A percentile compares a stretch with the other conserved stretches of the same genome.
phyloP scores from a whole-genome alignment of 2,113 vertebrate species.

The Calonectris borealis region DNA sequence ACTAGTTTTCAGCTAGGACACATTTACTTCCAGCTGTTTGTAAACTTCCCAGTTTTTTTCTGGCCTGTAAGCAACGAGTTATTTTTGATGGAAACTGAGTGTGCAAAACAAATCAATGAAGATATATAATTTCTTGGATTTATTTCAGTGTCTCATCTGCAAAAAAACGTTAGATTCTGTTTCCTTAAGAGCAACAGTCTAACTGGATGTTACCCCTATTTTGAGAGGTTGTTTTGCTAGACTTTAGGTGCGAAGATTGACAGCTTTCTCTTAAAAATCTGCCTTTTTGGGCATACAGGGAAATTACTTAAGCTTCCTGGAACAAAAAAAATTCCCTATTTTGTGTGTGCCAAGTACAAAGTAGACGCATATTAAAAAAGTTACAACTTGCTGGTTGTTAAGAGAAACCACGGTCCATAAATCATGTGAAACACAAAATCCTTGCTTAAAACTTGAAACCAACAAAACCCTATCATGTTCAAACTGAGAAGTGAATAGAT shows the following conservation, averaged over 20 bases:
- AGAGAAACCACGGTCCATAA: background rate
- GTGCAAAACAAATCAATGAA: background rate
- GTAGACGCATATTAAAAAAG: background rate
- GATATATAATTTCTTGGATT: background rate
- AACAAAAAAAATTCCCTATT: background rate
- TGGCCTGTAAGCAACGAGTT: background rate
- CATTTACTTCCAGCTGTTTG: background rate
- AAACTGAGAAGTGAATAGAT: background rate
- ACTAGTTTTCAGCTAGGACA: background rate
- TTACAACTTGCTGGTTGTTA: background rate
- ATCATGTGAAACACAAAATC: background rate
- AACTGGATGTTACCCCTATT: background rate
- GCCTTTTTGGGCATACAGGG: background rate
- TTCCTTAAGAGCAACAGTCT: background rate
- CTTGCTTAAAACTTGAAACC: background rate
- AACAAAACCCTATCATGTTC: background rate
- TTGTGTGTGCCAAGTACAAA: background rate
- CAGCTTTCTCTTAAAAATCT: background rate
- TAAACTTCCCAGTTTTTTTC: background rate
- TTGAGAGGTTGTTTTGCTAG: background rate
- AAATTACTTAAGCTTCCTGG: background rate
- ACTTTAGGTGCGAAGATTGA: background rate
- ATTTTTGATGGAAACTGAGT: background rate
- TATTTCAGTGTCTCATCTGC: background rate
- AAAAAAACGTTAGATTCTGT: background rate